A percentile compares a stretch with the other conserved stretches of the same genome.
phyloP scores from a whole-genome alignment of 1,140 invertebrate species.

The Anadara kagoshimensis region DNA sequence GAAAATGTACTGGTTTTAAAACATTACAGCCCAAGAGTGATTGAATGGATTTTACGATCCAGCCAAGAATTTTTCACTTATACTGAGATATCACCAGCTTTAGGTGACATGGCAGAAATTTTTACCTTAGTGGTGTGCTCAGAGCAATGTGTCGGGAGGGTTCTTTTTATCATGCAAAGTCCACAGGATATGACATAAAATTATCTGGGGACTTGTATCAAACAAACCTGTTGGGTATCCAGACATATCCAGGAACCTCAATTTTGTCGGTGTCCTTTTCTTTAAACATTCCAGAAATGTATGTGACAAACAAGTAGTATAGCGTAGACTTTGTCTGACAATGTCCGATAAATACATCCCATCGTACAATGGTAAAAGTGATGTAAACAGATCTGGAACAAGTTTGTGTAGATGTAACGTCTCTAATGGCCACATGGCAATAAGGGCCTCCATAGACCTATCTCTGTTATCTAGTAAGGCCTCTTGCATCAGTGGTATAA shows the following conservation, averaged over 20 bases:
- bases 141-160: too few relatives aligned
- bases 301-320: constrained; percentile 62
- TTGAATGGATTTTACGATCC: too few relatives aligned
- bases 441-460: constrained; percentile 52
- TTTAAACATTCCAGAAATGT: constrained; percentile 62
- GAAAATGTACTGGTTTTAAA: too few relatives aligned
- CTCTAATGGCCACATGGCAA: constrained; percentile 56
- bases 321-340: constrained; percentile 55
- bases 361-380: constrained; percentile 52
- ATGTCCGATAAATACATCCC: constrained; percentile 48
- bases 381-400: constrained; percentile 56
- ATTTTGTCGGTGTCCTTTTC: constrained; percentile 50
- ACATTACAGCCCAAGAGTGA: too few relatives aligned
- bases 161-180: too few relatives aligned
- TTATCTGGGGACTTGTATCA: too few relatives aligned
- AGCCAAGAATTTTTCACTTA: too few relatives aligned
- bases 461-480: constrained; percentile 57
- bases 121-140: too few relatives aligned
- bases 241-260: constrained; percentile 60
- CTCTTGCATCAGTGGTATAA: constrained; percentile 60
- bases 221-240: constrained; percentile 63
- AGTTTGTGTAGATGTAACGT: constrained; percentile 54
- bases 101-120: too few relatives aligned
- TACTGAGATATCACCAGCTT: too few relatives aligned
- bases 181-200: too few relatives aligned